A percentile compares a stretch with the other conserved stretches of the same genome.
Evolutionary conservation across 2,888 invertebrate genomes (phyloP).

Genomic region (Leucoma salicis): DNA sequence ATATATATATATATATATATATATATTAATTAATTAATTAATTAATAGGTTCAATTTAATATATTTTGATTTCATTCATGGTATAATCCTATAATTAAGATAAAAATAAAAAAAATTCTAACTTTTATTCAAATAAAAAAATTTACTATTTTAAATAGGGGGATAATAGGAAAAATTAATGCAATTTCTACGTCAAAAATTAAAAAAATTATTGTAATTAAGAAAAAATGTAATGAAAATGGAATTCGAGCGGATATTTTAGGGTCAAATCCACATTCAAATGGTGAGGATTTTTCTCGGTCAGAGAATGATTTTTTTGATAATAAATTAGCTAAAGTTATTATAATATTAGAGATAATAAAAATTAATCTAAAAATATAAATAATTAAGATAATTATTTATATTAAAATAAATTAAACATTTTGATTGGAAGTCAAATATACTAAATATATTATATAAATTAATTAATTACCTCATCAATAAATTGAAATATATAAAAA

Average conservation of each 20-base stretch:
- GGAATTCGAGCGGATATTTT: constrained; percentile 62
- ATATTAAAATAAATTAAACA: constrained; percentile 81
- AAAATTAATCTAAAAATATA: constrained; percentile 53
- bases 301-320: constrained; percentile 82
- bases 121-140: constrained; percentile 51
- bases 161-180: constrained; percentile 82
- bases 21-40: too few species aligned
- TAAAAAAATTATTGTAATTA: constrained; percentile 87
- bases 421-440: constrained; percentile 88
- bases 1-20: too few species aligned
- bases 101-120: constrained; percentile 71
- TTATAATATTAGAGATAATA: constrained; percentile 69
- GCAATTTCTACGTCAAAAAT: constrained; percentile 89
- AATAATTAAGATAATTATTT: constrained; percentile 78
- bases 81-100: constrained; percentile 73
- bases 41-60: constrained; percentile 64
- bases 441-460: constrained; percentile 87
- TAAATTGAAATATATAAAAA: constrained; percentile 83
- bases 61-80: constrained; percentile 72
- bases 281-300: constrained; percentile 85
- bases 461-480: constrained; percentile 83
- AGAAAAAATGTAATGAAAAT: constrained; percentile 80
- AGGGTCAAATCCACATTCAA: constrained; percentile 78
- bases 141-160: constrained; percentile 53
- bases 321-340: constrained; percentile 72